Percentiles rank a stretch among this genome's conserved stretches.
Evolutionary conservation across 1,140 invertebrate genomes (phyloP).

Genomic region (Leptinotarsa undecemlineata): DNA sequence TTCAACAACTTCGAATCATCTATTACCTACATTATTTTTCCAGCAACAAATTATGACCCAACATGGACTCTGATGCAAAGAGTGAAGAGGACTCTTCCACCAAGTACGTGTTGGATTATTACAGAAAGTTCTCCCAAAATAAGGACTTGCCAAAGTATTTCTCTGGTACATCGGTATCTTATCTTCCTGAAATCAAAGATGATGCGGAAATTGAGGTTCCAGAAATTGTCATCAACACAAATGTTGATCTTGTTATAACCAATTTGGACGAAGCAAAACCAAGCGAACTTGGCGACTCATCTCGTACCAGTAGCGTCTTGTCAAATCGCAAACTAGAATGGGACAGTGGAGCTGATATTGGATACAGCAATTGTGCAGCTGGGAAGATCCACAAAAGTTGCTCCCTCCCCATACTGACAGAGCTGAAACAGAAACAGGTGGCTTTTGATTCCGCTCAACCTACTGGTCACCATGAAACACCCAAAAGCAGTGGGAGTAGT

Average conservation of each 20-base stretch:
- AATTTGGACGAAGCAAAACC: constrained; percentile 21
- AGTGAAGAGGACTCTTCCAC: constrained; percentile 37
- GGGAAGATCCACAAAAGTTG: constrained; percentile 42
- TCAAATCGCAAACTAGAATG: constrained; percentile 72
- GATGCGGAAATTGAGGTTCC: constrained; percentile 26
- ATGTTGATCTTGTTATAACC: constrained; percentile 3
- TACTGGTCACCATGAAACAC: not conserved
- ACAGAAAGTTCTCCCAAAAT: constrained; percentile 48
- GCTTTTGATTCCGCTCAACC: not conserved
- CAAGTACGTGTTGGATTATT: constrained; percentile 50
- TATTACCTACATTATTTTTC: not conserved
- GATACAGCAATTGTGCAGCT: constrained; percentile 62
- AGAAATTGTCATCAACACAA: constrained; percentile 21
- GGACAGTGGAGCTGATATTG: constrained; percentile 78
- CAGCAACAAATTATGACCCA: not conserved
- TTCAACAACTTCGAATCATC: no score
- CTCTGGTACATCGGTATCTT: constrained; percentile 42
- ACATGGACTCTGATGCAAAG: constrained; percentile 35
- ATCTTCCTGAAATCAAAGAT: constrained; percentile 36
- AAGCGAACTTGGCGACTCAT: constrained; percentile 41
- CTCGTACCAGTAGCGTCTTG: constrained; percentile 66
- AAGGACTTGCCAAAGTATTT: constrained; percentile 50
- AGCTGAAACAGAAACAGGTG: not conserved
- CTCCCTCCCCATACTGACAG: constrained; percentile 46
- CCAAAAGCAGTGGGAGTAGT: not conserved